phyloP scores from a whole-genome alignment of 2,113 vertebrate genomes.

The Muntiacus reevesi region DNA sequence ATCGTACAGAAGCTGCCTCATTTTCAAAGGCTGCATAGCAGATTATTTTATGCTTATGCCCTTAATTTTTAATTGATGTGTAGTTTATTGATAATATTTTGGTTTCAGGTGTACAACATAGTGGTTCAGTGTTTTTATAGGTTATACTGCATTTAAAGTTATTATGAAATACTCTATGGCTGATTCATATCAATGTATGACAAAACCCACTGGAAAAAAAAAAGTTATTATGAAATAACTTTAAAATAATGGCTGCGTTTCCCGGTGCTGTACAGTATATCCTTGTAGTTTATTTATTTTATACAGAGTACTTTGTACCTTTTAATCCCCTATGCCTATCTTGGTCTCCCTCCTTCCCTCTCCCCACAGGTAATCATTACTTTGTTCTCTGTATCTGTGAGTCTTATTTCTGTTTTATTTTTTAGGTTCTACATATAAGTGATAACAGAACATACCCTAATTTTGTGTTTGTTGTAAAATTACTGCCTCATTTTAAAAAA shows the following conservation, averaged over 20 bases:
- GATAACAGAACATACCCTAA: neutral
- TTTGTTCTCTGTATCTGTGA: neutral
- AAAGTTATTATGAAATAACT: neutral
- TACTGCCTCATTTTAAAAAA: neutral
- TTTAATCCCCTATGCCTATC: neutral
- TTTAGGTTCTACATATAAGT: neutral
- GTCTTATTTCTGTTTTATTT: neutral
- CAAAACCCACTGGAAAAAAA: no score
- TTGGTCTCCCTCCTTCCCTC: neutral
- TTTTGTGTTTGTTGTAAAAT: slow-evolving; percentile 21
- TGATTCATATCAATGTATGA: no score
- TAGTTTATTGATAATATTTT: neutral
- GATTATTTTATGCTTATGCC: neutral
- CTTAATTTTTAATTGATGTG: neutral
- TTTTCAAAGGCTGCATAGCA: neutral
- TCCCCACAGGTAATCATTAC: neutral
- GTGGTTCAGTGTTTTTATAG: neutral
- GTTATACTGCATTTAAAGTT: neutral
- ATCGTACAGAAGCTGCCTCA: neutral
- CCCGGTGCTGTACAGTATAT: neutral
- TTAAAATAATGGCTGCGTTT: neutral
- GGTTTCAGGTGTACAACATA: neutral
- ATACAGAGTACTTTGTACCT: neutral
- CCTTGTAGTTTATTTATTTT: neutral
- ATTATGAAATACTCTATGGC: neutral